Base-by-base conservation (phyloP, 2,888 invertebrate species). In the Archips xylosteana region DNA sequence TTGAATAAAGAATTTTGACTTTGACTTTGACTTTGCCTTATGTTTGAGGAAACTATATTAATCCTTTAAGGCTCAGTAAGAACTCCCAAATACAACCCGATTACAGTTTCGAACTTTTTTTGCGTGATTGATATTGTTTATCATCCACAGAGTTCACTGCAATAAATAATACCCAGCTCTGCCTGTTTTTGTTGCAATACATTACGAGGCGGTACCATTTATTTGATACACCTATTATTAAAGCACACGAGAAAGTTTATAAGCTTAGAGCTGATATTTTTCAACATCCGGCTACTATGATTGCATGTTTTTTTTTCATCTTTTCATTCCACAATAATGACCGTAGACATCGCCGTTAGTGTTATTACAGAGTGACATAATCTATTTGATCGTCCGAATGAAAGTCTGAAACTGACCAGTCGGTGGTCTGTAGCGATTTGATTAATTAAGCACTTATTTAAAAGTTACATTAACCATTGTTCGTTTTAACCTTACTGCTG, bases 251-350 rank as follows among this genome's bases (percentile, higher is more conserved):
- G 78, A 79, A 76, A 78, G 77, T 77, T 75, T 68, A 75, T 76
- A 74, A 76, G 75, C 75, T 71, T 54, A 5, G 67, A 71, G 72
- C 73, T 70, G 75, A 69, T 75, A 75, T 74, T 76, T 74, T 74
- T 76, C 76, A 69, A 70, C 79, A 76, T 78, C 77, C 79, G 77
- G 68, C 70, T 69, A 15, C 23, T 60, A 49, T 76, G 75, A 77
- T 78, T 77, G 76, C 77, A 57, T 69, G 70, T 23, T 72, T 59
- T 68, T 60, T 60, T 67, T 66, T 67, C 70, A 54, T 65, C 72
- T 68, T 69, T 72, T 69, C 63, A 57, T 68, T 57, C 57, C 64
- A 61, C 59, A 59, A 42, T 74, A 66, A 74, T 74, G 74, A 51
- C 23, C 59, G 51, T 57, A 54, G 70, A 74, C 70, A 47, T 51